A percentile compares a stretch with the other conserved stretches of the same genome.
phyloP scores from a whole-genome alignment of 2,113 vertebrate genomes.

The Triplophysa tibetana region DNA sequence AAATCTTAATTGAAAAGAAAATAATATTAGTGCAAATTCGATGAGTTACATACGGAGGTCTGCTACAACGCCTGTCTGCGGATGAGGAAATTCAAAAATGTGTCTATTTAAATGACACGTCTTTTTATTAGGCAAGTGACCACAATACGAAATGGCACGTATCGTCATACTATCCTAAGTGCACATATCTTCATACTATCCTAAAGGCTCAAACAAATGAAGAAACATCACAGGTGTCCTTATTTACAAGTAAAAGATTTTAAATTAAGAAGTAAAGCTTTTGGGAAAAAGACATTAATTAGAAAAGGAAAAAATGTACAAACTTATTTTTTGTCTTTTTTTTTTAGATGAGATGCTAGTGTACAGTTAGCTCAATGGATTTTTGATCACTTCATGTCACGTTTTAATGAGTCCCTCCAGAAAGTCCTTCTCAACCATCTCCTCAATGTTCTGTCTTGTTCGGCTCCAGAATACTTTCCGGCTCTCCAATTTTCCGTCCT shows the following conservation, averaged over 20 bases:
- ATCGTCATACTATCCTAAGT: constrained; percentile 74
- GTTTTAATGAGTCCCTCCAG: constrained; percentile 95
- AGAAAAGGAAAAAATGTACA: constrained; percentile 79
- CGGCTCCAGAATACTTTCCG: constrained; percentile 93
- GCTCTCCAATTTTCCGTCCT: constrained; percentile 91
- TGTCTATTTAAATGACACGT: constrained; percentile 39
- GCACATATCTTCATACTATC: constrained; percentile 74
- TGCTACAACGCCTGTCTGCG: background rate
- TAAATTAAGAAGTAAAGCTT: constrained; percentile 89
- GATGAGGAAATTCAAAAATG: background rate
- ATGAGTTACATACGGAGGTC: constrained; percentile 21
- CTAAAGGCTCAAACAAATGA: constrained; percentile 77
- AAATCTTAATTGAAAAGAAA: constrained; percentile 25
- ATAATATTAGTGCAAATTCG: constrained; percentile 29
- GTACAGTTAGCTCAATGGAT: constrained; percentile 47
- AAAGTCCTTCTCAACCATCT: constrained; percentile 98
- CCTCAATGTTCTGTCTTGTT: constrained; percentile 94
- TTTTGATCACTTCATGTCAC: constrained; percentile 65
- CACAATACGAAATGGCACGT: constrained; percentile 76
- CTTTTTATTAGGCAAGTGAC: constrained; percentile 72
- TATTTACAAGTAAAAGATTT: constrained; percentile 88
- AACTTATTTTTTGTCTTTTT: constrained; percentile 54
- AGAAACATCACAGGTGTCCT: constrained; percentile 81
- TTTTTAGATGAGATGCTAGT: constrained; percentile 69
- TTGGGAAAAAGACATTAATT: constrained; percentile 74